These are phyloP conservation scores for Alitta virens DNA, from an alignment of 2,888 invertebrate species.

Conservation along the genomic window DNA sequence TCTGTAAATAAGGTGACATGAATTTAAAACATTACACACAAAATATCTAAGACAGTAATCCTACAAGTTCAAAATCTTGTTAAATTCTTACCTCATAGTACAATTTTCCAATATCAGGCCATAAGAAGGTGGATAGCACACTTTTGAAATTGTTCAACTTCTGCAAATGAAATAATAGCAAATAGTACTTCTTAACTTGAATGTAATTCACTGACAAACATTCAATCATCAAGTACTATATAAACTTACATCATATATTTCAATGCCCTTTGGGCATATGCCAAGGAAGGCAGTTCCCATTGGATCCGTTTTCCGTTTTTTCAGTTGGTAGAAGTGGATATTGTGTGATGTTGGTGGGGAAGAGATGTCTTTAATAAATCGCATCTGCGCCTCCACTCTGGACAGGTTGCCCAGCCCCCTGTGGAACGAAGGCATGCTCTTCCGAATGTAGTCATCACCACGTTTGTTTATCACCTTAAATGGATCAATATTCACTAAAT, in stretches of 20 bases:
- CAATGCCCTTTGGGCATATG: constrained; percentile 87
- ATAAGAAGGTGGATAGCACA: constrained; percentile 77
- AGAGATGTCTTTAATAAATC: constrained; percentile 87
- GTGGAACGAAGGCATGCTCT: constrained; percentile 74
- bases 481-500: too few relatives aligned
- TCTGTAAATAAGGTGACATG: constrained; percentile 59
- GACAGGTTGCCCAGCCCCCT: constrained; percentile 77
- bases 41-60: too few relatives aligned
- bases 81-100: constrained; percentile 78
- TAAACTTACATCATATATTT: constrained; percentile 69
- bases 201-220: too few relatives aligned
- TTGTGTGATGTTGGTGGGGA: constrained; percentile 77
- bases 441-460: constrained; percentile 60
- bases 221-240: not conserved
- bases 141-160: constrained; percentile 55
- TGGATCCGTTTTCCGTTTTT: constrained; percentile 62
- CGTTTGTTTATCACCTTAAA: constrained; percentile 60
- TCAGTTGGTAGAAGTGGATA: constrained; percentile 81
- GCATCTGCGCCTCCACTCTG: constrained; percentile 77
- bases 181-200: too few relatives aligned
- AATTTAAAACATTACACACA: too few relatives aligned
- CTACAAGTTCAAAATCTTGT: too few relatives aligned
- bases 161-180: constrained; percentile 31
- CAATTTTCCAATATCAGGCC: constrained; percentile 93
- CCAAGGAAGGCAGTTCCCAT: constrained; percentile 73